Conservation (phyloP, 2,888 invertebrate species). For the Acanthosepion pharaonis region DNA sequence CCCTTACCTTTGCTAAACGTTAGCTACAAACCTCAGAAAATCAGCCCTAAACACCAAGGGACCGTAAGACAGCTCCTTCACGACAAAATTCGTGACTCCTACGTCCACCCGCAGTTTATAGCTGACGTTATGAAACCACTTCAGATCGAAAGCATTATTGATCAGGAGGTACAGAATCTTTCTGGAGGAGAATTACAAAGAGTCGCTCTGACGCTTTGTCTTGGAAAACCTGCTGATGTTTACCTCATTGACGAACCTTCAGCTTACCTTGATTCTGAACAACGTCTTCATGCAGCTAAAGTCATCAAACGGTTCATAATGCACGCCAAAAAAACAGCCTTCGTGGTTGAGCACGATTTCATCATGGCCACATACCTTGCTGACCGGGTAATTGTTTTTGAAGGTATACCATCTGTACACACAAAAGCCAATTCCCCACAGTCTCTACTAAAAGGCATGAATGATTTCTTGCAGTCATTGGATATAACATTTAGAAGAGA, state of each 20-base stretch:
- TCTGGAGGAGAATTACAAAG: slow-evolving; percentile 99
- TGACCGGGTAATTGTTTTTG: slow-evolving; percentile 98
- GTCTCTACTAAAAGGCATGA: slow-evolving; percentile 96
- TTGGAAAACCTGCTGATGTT: slow-evolving; percentile 98
- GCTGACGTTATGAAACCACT: slow-evolving; percentile 99
- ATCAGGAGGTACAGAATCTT: slow-evolving; percentile 97
- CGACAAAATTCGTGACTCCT: slow-evolving; percentile 97
- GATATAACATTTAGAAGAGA: slow-evolving; percentile 98
- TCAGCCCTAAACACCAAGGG: slow-evolving; percentile 96
- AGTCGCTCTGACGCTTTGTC: slow-evolving; percentile 94
- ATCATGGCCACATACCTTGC: slow-evolving; percentile 99
- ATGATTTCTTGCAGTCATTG: slow-evolving; percentile 92
- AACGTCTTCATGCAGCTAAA: slow-evolving; percentile 99
- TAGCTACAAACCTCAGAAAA: slow-evolving; percentile 99
- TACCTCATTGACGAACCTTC: slow-evolving; percentile 99
- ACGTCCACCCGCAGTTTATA: slow-evolving; percentile 96
- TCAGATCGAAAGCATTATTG: slow-evolving; percentile 96
- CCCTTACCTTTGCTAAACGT: slow-evolving; percentile 89
- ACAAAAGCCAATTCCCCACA: slow-evolving; percentile 91
- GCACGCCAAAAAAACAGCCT: slow-evolving; percentile 99
- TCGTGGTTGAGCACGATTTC: slow-evolving; percentile 99
- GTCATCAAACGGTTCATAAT: slow-evolving; percentile 99
- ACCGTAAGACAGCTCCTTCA: slow-evolving; percentile 93
- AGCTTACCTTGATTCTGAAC: slow-evolving; percentile 98
- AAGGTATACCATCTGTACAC: slow-evolving; percentile 91